Percentiles rank a stretch among this genome's conserved stretches.
These are phyloP conservation scores for Cyprinus carpio DNA, from an alignment of 2,113 vertebrate species.

Conservation along the genomic window DNA sequence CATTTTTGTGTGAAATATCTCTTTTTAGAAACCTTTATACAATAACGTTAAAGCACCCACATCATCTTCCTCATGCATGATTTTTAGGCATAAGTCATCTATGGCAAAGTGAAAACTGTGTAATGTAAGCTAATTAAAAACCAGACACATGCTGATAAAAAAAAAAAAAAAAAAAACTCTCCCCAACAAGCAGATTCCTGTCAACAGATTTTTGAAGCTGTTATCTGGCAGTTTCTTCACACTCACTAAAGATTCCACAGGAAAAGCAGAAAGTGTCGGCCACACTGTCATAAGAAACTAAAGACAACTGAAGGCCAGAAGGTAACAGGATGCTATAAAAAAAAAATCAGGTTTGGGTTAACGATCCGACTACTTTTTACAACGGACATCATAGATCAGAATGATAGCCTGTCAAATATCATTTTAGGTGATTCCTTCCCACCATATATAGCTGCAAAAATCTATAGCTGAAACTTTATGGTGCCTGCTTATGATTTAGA, in stretches of 20 bases:
- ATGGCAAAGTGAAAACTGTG: constrained; percentile 34
- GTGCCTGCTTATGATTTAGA: background rate
- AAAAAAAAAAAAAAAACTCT: no score
- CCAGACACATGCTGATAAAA: constrained; percentile 47
- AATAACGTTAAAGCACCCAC: background rate
- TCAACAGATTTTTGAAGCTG: constrained; percentile 35
- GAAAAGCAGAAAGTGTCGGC: background rate
- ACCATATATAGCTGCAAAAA: background rate
- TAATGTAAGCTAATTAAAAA: constrained; percentile 58
- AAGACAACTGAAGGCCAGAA: constrained; percentile 26
- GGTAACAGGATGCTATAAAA: constrained; percentile 1
- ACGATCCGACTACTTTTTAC: constrained; percentile 15
- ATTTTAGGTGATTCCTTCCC: background rate
- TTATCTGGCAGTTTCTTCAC: constrained; percentile 17
- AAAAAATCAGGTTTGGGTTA: constrained; percentile 15
- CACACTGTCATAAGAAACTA: constrained; percentile 18
- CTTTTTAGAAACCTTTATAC: background rate
- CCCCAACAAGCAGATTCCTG: constrained; percentile 53
- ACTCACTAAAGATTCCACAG: constrained; percentile 28
- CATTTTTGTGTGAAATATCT: background rate
- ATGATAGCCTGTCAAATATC: constrained; percentile 1
- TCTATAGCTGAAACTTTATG: background rate
- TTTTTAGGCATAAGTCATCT: background rate
- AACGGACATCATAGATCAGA: constrained; percentile 18
- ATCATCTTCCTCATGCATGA: background rate